Percentiles rank a stretch among this genome's conserved stretches.
phyloP scores from a whole-genome alignment of 2,113 vertebrate species.

The Polyodon spathula region DNA sequence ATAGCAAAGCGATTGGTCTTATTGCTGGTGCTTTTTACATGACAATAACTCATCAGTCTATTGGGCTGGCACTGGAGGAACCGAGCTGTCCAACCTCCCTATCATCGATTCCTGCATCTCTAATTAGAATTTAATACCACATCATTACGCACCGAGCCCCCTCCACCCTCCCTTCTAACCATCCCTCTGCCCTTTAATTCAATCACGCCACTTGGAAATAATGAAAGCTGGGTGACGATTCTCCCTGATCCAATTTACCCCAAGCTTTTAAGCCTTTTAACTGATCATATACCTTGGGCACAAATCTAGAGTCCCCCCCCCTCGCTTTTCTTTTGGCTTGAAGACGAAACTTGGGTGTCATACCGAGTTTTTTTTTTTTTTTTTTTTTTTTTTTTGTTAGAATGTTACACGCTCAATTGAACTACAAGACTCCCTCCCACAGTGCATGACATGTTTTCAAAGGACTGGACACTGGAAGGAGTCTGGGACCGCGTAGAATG shows the following conservation, averaged over 20 bases:
- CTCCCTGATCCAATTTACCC: constrained; percentile 99
- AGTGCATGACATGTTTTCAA: constrained; percentile 69
- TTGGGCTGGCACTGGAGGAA: constrained; percentile 98
- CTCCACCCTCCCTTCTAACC: constrained; percentile 74
- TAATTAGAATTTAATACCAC: constrained; percentile 99
- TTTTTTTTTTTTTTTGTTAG: constrained; percentile 60
- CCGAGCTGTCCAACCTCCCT: constrained; percentile 98
- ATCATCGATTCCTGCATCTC: constrained; percentile 99
- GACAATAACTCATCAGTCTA: constrained; percentile 99
- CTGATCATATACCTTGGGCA: constrained; percentile 92
- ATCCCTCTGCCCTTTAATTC: constrained; percentile 99
- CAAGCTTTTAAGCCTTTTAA: constrained; percentile 98
- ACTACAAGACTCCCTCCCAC: constrained; percentile 60
- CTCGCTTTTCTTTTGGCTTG: constrained; percentile 30
- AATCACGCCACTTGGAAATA: constrained; percentile 99
- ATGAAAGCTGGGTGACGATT: constrained; percentile 99
- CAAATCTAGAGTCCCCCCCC: constrained; percentile 74
- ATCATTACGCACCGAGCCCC: constrained; percentile 88
- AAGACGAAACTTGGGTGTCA: constrained; percentile 60
- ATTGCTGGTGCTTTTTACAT: constrained; percentile 99
- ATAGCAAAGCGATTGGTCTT: constrained; percentile 99
- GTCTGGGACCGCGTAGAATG: constrained; percentile 54
- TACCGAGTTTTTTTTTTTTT: constrained; percentile 53
- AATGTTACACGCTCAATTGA: constrained; percentile 70
- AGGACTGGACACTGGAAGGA: constrained; percentile 53